Evolutionary conservation across 2,797 vertebrate genomes (phyloP).

Genomic region (Sebastiscus tertius): DNA sequence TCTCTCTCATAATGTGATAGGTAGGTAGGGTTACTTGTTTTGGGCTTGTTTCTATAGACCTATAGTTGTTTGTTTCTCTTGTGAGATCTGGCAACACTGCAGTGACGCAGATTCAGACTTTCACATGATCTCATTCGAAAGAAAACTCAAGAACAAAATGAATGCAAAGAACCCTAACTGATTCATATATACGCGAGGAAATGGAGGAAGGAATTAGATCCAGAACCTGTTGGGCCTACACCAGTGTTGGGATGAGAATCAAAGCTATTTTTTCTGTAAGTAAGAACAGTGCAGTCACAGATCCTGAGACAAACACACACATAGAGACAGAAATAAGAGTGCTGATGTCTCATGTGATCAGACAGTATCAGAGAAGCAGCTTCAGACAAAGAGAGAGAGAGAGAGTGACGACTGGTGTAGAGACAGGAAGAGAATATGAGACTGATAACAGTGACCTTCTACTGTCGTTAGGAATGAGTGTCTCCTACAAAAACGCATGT

Average conservation of each 20-base stretch:
- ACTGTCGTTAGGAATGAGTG: slow-evolving; percentile 63
- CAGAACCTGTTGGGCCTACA: neutral
- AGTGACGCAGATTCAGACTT: neutral
- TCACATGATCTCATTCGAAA: neutral
- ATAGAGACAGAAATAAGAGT: neutral
- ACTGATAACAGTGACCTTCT: slow-evolving; percentile 71
- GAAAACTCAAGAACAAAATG: neutral
- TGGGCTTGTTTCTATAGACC: too few species aligned
- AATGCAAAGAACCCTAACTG: neutral
- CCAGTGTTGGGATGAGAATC: neutral
- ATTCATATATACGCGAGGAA: neutral
- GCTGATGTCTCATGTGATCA: slow-evolving; percentile 30
- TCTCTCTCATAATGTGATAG: too few species aligned
- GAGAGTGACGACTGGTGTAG: slow-evolving; percentile 18
- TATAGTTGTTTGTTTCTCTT: too few species aligned
- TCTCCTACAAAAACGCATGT: slow-evolving; percentile 28
- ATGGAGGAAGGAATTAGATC: neutral
- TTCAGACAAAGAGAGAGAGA: neutral
- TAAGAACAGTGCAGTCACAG: neutral
- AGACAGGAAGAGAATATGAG: slow-evolving; percentile 39
- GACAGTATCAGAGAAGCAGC: slow-evolving; percentile 22
- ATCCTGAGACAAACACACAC: neutral
- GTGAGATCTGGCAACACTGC: too few species aligned
- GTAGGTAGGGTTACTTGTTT: rapidly evolving
- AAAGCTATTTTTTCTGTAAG: neutral